Evolutionary conservation across 2,797 vertebrate species (phyloP).

Genomic region (Allobates femoralis): DNA sequence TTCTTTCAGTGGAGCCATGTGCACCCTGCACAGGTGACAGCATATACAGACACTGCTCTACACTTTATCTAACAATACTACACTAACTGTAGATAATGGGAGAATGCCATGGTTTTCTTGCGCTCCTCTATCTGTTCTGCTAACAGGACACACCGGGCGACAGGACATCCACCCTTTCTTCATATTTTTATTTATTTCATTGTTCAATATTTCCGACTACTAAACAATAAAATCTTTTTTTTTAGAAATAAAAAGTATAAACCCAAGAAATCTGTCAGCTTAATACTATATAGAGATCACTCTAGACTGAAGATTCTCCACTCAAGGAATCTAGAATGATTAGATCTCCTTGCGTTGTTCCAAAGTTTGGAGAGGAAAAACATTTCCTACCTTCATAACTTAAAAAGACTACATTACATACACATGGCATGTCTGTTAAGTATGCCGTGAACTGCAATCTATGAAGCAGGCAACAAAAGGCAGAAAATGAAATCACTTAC

Average conservation of each 20-base stretch:
- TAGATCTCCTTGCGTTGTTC: not conserved
- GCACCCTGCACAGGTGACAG: no score
- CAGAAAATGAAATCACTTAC: slow-evolving; percentile 23
- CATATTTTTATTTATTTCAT: not conserved
- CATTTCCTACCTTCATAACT: not conserved
- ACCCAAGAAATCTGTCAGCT: not conserved
- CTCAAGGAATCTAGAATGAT: not conserved
- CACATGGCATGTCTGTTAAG: not conserved
- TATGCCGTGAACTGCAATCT: not conserved
- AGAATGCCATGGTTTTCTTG: no score
- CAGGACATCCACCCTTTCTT: no score
- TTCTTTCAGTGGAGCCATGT: no score
- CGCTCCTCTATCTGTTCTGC: no score
- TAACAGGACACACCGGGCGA: no score
- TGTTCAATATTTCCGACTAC: not conserved
- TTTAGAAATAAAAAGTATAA: not conserved
- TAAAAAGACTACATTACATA: not conserved
- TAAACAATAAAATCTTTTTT: not conserved
- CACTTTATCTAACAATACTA: no score
- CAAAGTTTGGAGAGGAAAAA: not conserved
- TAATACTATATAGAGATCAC: not conserved
- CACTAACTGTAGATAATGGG: no score
- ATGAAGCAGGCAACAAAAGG: slow-evolving; percentile 2
- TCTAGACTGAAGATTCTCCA: not conserved
- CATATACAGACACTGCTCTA: no score